Evolutionary conservation across 1,140 invertebrate genomes (phyloP).

Genomic region (Holotrichia oblita): DNA sequence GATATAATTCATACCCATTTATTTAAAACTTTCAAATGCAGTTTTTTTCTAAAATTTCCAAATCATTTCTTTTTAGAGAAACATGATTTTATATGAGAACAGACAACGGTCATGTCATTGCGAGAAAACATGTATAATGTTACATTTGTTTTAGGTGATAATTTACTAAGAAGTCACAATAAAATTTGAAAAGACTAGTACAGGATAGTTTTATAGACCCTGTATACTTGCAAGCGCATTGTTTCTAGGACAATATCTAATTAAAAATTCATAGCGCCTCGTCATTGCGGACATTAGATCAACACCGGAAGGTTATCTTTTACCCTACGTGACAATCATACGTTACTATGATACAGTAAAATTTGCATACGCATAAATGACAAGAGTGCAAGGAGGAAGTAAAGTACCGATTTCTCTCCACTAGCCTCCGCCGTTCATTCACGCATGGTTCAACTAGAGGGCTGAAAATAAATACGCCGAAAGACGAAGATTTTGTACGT

Average conservation of each 20-base stretch:
- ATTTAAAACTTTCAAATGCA: too few relatives aligned
- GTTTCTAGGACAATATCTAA: neutral
- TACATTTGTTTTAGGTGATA: too few relatives aligned
- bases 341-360: constrained; percentile 19
- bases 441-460: constrained; percentile 5
- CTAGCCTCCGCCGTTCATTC: neutral
- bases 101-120: too few relatives aligned
- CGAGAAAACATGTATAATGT: too few relatives aligned
- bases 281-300: constrained; percentile 13
- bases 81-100: too few relatives aligned
- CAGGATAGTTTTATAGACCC: too few relatives aligned
- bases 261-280: constrained; percentile 3
- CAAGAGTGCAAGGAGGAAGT: neutral
- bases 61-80: too few relatives aligned
- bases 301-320: constrained; percentile 14
- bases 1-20: too few relatives aligned
- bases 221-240: neutral
- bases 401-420: neutral
- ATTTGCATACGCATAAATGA: constrained; percentile 28
- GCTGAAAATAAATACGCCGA: constrained; percentile 18
- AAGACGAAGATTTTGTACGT: neutral
- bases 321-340: constrained; percentile 19
- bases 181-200: too few relatives aligned
- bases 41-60: too few relatives aligned
- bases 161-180: too few relatives aligned